A percentile compares a stretch with the other conserved stretches of the same genome.
These are phyloP conservation scores for Drosophila simulans DNA, from an alignment of 1,140 invertebrate species.

Conservation along the genomic window DNA sequence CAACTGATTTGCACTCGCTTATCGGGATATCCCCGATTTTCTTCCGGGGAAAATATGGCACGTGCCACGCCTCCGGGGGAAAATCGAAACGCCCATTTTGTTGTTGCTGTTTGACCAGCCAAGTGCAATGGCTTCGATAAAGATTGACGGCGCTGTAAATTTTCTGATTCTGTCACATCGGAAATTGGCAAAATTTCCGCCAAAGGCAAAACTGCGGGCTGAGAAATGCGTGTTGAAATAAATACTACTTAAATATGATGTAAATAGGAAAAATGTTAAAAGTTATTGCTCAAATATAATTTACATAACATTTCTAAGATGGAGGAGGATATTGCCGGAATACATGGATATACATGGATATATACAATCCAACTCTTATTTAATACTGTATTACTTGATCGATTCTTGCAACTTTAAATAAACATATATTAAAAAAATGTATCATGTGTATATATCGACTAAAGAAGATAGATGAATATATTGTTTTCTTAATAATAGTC, in stretches of 20 bases:
- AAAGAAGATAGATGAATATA: too few species aligned
- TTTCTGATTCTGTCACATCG: constrained; percentile 84
- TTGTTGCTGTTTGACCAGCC: constrained; percentile 66
- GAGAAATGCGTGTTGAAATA: constrained; percentile 43
- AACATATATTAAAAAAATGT: too few species aligned
- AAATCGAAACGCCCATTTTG: constrained; percentile 30
- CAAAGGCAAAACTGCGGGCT: constrained; percentile 25
- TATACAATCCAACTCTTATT: too few species aligned
- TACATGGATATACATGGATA: too few species aligned
- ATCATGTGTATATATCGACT: too few species aligned
- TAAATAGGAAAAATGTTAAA: constrained; percentile 30
- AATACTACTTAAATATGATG: constrained; percentile 45
- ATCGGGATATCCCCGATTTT: constrained; percentile 42
- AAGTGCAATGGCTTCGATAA: constrained; percentile 79
- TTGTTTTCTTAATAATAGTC: background rate
- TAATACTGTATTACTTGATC: too few species aligned
- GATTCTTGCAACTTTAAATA: too few species aligned
- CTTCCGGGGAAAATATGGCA: constrained; percentile 56
- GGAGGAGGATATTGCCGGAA: background rate
- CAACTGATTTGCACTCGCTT: constrained; percentile 78
- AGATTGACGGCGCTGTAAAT: constrained; percentile 84
- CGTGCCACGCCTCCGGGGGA: constrained; percentile 34
- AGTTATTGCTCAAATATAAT: constrained; percentile 19
- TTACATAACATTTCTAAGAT: background rate
- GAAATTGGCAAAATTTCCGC: constrained; percentile 82